Evolutionary conservation across 2,113 vertebrate species (phyloP).

Genomic region (Vimba vimba): DNA sequence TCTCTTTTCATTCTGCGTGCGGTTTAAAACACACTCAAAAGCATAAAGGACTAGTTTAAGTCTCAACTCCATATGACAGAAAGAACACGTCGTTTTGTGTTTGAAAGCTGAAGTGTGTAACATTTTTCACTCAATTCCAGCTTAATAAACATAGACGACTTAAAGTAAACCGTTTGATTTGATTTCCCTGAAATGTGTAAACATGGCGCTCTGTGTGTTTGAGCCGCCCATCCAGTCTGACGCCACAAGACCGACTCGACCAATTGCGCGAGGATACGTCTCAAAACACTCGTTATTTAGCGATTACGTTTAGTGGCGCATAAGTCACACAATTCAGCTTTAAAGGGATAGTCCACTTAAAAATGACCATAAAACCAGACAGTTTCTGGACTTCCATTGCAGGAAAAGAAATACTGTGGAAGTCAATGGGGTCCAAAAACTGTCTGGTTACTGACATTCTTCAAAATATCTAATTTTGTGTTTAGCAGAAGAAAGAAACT

Average conservation of each 20-base stretch:
- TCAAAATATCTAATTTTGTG: too few relatives aligned
- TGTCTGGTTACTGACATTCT: too few relatives aligned
- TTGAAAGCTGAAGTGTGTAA: not conserved
- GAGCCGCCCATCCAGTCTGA: not conserved
- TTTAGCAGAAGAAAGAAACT: too few relatives aligned
- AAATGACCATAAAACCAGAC: too few relatives aligned
- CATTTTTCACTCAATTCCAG: not conserved
- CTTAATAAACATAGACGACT: not conserved
- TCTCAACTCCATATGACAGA: not conserved
- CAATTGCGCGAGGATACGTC: not conserved
- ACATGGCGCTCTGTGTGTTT: not conserved
- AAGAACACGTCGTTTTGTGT: not conserved
- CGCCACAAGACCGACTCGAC: not conserved
- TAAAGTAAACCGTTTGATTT: slow-evolving; percentile 3
- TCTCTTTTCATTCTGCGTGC: not conserved
- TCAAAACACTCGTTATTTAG: not conserved
- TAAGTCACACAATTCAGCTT: not conserved
- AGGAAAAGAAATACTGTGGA: too few relatives aligned
- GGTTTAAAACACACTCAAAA: not conserved
- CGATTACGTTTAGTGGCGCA: not conserved
- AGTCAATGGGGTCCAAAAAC: too few relatives aligned
- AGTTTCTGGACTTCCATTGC: too few relatives aligned
- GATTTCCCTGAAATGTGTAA: not conserved
- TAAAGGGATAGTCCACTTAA: too few relatives aligned
- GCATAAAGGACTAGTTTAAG: not conserved